Conservation (phyloP, 2,797 vertebrate genomes). For the Myripristis murdjan region DNA sequence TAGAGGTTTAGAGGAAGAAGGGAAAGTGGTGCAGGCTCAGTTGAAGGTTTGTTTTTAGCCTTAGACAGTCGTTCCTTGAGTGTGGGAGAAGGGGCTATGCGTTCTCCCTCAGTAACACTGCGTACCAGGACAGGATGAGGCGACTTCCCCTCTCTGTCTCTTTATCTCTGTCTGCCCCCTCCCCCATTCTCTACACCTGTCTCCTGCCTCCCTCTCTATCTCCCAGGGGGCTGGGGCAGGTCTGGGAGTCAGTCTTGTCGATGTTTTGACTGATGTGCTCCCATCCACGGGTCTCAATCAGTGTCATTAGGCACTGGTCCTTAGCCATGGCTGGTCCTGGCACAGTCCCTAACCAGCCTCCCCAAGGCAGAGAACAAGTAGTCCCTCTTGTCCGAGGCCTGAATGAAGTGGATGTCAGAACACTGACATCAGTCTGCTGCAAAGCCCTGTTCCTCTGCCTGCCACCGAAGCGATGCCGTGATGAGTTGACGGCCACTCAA, state of each 20-base stretch:
- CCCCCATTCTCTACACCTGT: conserved; percentile 8
- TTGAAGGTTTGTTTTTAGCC: conserved; percentile 36
- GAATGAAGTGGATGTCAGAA: conserved; percentile 13
- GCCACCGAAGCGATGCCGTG: neutral
- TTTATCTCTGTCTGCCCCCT: conserved; percentile 6
- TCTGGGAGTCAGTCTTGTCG: conserved; percentile 27
- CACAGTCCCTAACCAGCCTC: neutral
- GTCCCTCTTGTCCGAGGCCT: conserved; percentile 11
- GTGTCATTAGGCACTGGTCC: neutral
- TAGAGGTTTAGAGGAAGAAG: conserved; percentile 34
- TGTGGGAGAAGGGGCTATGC: neutral
- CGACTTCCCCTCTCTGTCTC: neutral
- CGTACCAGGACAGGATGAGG: neutral
- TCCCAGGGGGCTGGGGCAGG: neutral
- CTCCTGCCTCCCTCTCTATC: neutral
- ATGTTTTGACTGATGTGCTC: neutral
- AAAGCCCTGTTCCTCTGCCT: neutral
- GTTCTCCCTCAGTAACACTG: neutral
- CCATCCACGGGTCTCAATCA: neutral
- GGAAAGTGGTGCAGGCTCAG: conserved; percentile 7
- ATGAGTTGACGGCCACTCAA: conserved; percentile 37
- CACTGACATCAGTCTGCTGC: conserved; percentile 3
- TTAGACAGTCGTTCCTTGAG: neutral
- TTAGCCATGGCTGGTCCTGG: neutral
- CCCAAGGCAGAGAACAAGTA: conserved; percentile 2